phyloP scores from a whole-genome alignment of 2,113 vertebrate genomes.

The Agapornis roseicollis region DNA sequence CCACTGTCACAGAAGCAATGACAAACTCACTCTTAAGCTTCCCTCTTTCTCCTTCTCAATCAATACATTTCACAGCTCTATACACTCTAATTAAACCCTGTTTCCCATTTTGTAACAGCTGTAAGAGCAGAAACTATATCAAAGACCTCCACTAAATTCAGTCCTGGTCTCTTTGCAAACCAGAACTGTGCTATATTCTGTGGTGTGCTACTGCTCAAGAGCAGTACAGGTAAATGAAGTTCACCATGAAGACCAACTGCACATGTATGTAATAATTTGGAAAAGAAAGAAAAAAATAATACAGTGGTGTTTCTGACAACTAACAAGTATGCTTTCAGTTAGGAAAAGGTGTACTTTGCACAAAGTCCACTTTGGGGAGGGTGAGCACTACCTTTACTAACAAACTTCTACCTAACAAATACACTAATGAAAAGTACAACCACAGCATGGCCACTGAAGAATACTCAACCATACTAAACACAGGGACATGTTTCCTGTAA shows the following conservation, averaged over 20 bases:
- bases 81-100: neutral
- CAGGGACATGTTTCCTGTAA: neutral
- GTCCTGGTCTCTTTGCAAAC: neutral
- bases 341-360: rapidly evolving
- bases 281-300: neutral
- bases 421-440: rapidly evolving
- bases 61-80: neutral
- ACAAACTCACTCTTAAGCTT: neutral
- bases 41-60: neutral
- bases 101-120: neutral
- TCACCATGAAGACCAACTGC: rapidly evolving
- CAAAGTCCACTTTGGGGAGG: neutral
- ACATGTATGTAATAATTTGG: neutral
- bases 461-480: neutral
- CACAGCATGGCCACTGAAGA: neutral
- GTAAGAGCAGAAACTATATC: neutral
- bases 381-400: neutral
- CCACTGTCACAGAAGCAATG: rapidly evolving
- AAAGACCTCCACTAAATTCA: neutral
- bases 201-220: neutral
- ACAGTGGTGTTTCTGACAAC: neutral
- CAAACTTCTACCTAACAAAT: neutral
- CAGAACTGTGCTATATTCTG: neutral
- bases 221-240: neutral
- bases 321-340: too few species aligned